Conservation (phyloP, 2,113 vertebrate genomes). For the Equus quagga region DNA sequence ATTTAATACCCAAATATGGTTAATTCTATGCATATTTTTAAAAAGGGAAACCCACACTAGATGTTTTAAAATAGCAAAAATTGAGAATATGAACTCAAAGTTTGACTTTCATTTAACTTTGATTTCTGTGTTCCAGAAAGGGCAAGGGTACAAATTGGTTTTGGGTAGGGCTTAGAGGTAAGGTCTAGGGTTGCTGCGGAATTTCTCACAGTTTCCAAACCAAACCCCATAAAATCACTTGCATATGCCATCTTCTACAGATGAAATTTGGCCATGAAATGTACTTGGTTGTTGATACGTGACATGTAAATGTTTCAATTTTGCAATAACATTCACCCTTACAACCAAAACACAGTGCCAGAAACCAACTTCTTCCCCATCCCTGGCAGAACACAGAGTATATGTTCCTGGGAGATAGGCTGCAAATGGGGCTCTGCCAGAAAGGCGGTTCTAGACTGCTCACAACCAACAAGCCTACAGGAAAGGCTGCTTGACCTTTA, state of each 20-base stretch:
- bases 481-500: neutral
- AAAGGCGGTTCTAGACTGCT: neutral
- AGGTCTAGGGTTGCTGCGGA: neutral
- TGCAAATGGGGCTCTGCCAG: neutral
- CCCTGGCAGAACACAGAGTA: constrained; percentile 63
- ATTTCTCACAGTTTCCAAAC: neutral
- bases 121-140: neutral
- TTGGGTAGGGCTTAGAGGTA: neutral
- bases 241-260: neutral
- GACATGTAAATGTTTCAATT: constrained; percentile 29
- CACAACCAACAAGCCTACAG: too few species aligned
- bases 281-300: constrained; percentile 7
- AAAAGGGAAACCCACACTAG: neutral
- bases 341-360: constrained; percentile 28
- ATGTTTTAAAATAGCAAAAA: neutral
- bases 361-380: constrained; percentile 13
- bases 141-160: neutral
- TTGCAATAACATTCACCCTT: constrained; percentile 58
- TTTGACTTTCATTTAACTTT: neutral
- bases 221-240: neutral
- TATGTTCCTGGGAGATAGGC: neutral
- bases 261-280: neutral
- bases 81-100: neutral
- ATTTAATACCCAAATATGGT: neutral
- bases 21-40: neutral